These are phyloP conservation scores for Scolanthus callimorphus DNA, from an alignment of 92 coral and sea anemone genomes.

Conservation along the genomic window DNA sequence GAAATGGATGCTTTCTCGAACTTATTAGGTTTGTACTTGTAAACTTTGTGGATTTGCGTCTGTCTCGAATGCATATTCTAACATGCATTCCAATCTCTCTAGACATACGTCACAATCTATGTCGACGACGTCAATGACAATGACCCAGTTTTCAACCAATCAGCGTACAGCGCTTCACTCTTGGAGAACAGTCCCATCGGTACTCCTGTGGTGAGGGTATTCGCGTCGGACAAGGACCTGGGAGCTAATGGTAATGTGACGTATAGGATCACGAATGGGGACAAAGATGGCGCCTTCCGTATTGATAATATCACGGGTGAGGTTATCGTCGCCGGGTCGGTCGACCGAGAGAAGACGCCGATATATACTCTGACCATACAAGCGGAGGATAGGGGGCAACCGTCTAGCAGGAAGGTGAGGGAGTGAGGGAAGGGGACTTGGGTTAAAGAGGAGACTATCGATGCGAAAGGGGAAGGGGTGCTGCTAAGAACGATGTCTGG, in stretches of 20 bases:
- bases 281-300: conserved; percentile 38
- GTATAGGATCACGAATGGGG: conserved; percentile 73
- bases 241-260: conserved; percentile 70
- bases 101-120: conserved; percentile 41
- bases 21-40: too few relatives aligned
- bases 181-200: conserved; percentile 50
- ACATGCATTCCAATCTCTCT: too few relatives aligned
- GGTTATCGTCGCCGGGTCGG: conserved; percentile 29
- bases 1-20: too few relatives aligned
- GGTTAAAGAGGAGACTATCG: too few relatives aligned
- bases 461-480: too few relatives aligned
- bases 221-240: conserved; percentile 71
- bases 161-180: conserved; percentile 50
- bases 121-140: conserved; percentile 87
- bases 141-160: conserved; percentile 74
- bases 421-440: background rate
- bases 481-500: too few relatives aligned
- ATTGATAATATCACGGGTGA: conserved; percentile 53
- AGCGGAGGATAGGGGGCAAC: conserved; percentile 74
- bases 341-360: conserved; percentile 52
- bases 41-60: too few relatives aligned
- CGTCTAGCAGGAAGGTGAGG: conserved; percentile 75
- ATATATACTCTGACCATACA: conserved; percentile 46
- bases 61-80: too few relatives aligned
- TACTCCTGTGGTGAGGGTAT: conserved; percentile 51